phyloP scores from a whole-genome alignment of 1,140 invertebrate genomes.

The Copidosoma floridanum region DNA sequence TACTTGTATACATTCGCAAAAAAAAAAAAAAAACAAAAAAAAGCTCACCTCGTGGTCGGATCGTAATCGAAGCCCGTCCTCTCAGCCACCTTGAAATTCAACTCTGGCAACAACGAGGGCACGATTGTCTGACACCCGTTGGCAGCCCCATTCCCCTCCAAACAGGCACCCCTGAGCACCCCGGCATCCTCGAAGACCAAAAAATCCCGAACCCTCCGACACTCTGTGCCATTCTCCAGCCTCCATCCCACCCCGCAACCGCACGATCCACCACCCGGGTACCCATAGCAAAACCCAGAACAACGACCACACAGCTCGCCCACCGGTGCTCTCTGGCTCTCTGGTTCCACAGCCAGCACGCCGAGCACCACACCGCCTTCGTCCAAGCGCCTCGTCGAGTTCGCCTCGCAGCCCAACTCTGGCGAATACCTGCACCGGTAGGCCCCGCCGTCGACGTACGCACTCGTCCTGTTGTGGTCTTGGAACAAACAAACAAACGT shows the following conservation, averaged over 20 bases:
- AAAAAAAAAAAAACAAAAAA: too few relatives aligned
- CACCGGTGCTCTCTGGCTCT: too few relatives aligned
- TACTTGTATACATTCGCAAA: too few relatives aligned
- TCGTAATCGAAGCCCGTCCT: conserved; percentile 12
- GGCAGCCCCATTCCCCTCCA: neutral
- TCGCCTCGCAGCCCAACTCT: too few relatives aligned
- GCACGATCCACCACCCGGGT: too few relatives aligned
- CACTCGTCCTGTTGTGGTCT: too few relatives aligned
- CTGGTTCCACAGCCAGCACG: neutral
- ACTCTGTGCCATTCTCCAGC: neutral
- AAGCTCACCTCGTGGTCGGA: conserved; percentile 1
- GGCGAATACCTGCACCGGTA: conserved; percentile 8
- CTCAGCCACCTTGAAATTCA: neutral
- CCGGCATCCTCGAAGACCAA: neutral
- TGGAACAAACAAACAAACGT: neutral
- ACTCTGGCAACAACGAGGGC: neutral
- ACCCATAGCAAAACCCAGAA: too few relatives aligned
- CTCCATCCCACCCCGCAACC: neutral
- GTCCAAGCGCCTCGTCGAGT: too few relatives aligned
- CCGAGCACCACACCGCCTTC: neutral
- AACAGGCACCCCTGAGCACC: neutral
- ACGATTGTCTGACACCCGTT: neutral
- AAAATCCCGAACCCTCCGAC: neutral
- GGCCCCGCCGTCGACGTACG: conserved; percentile 6
- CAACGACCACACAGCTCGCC: too few relatives aligned